These are phyloP conservation scores for Neosilurus mollespiculum DNA, from an alignment of 2,797 vertebrate genomes.

Conservation along the genomic window DNA sequence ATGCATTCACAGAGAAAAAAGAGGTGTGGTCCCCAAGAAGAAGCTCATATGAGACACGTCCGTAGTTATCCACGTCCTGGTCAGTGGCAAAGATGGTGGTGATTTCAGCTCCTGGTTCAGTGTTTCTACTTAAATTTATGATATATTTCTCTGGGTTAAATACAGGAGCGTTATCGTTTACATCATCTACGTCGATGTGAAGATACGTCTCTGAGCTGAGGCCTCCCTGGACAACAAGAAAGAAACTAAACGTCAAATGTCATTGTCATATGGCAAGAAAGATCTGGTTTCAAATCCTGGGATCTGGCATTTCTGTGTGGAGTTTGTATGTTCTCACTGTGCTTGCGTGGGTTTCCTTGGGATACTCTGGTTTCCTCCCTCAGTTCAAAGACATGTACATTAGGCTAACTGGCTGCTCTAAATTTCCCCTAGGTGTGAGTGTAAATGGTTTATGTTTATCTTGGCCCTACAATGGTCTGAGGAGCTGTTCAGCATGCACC, in stretches of 20 bases:
- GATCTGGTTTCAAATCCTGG: too few species aligned
- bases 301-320: too few species aligned
- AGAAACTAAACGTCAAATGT: neutral
- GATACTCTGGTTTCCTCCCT: too few species aligned
- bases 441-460: too few species aligned
- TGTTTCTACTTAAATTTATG: constrained; percentile 81
- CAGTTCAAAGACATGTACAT: too few species aligned
- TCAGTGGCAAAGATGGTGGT: constrained; percentile 82
- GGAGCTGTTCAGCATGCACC: too few species aligned
- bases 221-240: constrained; percentile 77
- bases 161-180: constrained; percentile 86
- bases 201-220: constrained; percentile 88
- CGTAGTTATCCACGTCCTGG: constrained; percentile 79
- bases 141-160: constrained; percentile 82
- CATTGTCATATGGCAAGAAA: too few species aligned
- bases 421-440: too few species aligned
- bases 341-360: too few species aligned
- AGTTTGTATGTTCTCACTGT: too few species aligned
- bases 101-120: constrained; percentile 82
- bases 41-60: constrained; percentile 80
- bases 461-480: too few species aligned
- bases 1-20: constrained; percentile 80
- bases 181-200: constrained; percentile 85
- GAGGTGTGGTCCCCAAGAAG: constrained; percentile 77
- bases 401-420: too few species aligned